Evolutionary conservation across 64 coral and sea anemone species (phyloP), one percentile per base, ranked within the genome.

Genomic region (Porites australiensis): DNA sequence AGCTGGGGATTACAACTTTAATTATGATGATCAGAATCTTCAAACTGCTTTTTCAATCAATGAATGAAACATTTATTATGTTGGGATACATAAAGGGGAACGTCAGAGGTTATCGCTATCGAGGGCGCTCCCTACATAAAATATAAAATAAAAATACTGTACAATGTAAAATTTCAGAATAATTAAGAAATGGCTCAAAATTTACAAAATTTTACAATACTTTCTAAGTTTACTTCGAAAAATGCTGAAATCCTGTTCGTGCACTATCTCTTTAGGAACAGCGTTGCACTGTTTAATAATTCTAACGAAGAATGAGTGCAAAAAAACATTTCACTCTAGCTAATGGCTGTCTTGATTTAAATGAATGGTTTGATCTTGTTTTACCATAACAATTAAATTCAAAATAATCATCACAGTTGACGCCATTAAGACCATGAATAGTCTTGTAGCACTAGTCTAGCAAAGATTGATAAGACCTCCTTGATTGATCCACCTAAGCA

Each of bases 51-150:
- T n/a, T n/a, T n/a, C n/a, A n/a, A n/a, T n/a, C n/a, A n/a, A n/a
- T n/a, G n/a, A n/a, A n/a, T n/a, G n/a, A n/a, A n/a, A n/a, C n/a
- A 60, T 65, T 65, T 65, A 65, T 65, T 65, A 65, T 65, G 63
- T 65, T 16, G 19, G 15, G 15, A 65, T 65, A 14, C 63, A 65
- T 65, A 7, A 65, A 65, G 15, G 65, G 65, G 23, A 69, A 69
- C 65, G 20, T 22, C 16, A 69, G 65, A 69, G 65, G 20, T 69
- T 69, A 69, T 69, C 65, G 1, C 65, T 69, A 69, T 69, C 65
- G 20, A 69, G 65, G 65, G 23, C 20, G 19, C 19, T 69, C 65
- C 65, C 19, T 69, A 69, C 5, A 20, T 69, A 69, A 69, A 69
- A 69, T n/a, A 69, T 5, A 69, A 22, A 19, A n/a, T 21, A 69